Conservation (phyloP, 2,888 invertebrate species). For the Aricia artaxerxes region DNA sequence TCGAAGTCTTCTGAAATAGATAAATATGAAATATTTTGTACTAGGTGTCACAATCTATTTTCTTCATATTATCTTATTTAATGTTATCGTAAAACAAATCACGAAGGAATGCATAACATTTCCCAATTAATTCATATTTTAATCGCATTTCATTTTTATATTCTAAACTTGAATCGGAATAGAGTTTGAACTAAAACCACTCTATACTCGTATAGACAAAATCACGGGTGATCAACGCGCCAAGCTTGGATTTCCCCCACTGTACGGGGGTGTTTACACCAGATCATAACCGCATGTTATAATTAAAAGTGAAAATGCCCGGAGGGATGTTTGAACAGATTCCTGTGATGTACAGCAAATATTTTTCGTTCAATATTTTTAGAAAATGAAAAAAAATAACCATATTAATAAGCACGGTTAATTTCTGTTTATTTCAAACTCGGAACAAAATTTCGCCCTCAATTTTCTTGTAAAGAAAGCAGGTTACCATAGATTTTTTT, state of each 20-base stretch:
- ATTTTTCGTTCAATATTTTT: constrained; percentile 5
- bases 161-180: too few species aligned
- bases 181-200: not conserved
- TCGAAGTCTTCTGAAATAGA: too few species aligned
- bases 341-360: not conserved
- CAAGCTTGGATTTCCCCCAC: not conserved
- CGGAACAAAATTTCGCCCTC: too few species aligned
- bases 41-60: too few species aligned
- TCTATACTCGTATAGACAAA: not conserved
- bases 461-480: too few species aligned
- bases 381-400: not conserved
- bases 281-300: not conserved
- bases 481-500: too few species aligned
- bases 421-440: not conserved
- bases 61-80: too few species aligned
- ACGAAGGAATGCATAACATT: too few species aligned
- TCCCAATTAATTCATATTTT: not conserved
- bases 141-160: not conserved
- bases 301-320: constrained; percentile 8
- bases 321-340: constrained; percentile 3
- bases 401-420: not conserved
- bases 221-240: not conserved
- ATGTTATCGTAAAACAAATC: too few species aligned
- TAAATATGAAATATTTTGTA: too few species aligned
- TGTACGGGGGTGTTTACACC: not conserved